Evolutionary conservation across 2,888 invertebrate species (phyloP), one percentile per base, ranked within the genome.

Genomic region (Diplolepis rosae): DNA sequence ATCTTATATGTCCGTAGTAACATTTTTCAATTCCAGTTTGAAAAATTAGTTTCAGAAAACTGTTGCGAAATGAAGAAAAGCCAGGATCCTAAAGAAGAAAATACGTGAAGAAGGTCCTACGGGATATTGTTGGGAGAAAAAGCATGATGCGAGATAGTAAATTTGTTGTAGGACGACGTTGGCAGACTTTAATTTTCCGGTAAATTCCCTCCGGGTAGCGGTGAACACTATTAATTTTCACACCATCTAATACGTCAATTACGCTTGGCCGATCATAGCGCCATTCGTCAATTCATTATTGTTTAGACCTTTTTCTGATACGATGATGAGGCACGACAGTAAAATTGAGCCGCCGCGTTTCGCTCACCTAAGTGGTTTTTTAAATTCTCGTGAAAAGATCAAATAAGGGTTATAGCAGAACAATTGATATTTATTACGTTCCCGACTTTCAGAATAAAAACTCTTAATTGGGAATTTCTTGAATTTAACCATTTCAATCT

Each of bases 231-330:
- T 61, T 61, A 27, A 39, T 61, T 54, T 54, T 42, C 56, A 18
- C 35, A 35, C 22, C 15, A 30, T 7, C 32, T 56, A 56, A 35
- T 35, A 56, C 22, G 22, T 56, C 56, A 30, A 56, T 56, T 56
- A 18, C 24, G 39, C 39, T 22, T n/a, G 24, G 39, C 39, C 13
- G 61, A 61, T 61, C 61, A 61, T n/a, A 39, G 13, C 22, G 7
- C 39, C 22, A 61, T 39, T 27, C 39, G 24, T 61, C 39, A 61
- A 61, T 61, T 61, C 24, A 61, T 61, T 61, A 61, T 61, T 3
- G 24, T 39, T 61, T 61, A 35, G n/a, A 35, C 27, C 24, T 35
- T 61, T 39, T 56, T 18, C 32, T 18, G 35, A 35, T 18, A 56
- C 28, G 11, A 32, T 32, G 32, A 56, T 35, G 32, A 11, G 22